Conservation (phyloP, 2,113 vertebrate species). For the Megaleporinus macrocephalus region DNA sequence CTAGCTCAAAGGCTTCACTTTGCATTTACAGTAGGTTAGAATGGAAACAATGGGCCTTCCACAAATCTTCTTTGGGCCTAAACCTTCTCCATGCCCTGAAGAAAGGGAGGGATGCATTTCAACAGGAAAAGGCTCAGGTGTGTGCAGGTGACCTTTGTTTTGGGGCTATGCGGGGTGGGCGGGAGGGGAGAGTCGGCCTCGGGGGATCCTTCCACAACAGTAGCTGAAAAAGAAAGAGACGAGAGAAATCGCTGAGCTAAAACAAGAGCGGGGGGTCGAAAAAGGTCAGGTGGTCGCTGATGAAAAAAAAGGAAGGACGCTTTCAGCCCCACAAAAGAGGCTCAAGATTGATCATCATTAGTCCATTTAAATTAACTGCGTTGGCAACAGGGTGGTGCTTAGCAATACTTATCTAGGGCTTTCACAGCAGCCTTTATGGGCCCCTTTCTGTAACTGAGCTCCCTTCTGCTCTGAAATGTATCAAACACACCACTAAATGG, state of each 20-base stretch:
- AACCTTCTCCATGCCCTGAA: conserved; percentile 40
- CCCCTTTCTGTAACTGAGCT: conserved; percentile 62
- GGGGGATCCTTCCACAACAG: conserved; percentile 55
- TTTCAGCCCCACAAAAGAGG: conserved; percentile 60
- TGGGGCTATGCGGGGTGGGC: conserved; percentile 34
- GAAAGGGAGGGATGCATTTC: conserved; percentile 47
- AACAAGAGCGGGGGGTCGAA: conserved; percentile 63
- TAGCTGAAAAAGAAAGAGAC: conserved; percentile 57
- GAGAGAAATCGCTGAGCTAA: conserved; percentile 62
- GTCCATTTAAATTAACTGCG: conserved; percentile 54
- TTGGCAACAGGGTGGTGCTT: conserved; percentile 50
- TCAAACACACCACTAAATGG: conserved; percentile 73
- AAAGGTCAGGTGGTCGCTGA: conserved; percentile 62
- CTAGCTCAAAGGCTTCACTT: neutral
- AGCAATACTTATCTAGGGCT: conserved; percentile 55
- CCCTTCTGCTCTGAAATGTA: conserved; percentile 63
- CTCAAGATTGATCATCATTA: conserved; percentile 66
- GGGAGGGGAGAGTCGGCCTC: conserved; percentile 35
- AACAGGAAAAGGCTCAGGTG: conserved; percentile 78
- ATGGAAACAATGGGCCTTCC: conserved; percentile 64
- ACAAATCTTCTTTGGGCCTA: conserved; percentile 50
- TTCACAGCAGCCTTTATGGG: conserved; percentile 56
- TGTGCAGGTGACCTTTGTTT: conserved; percentile 71
- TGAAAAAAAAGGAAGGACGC: conserved; percentile 56
- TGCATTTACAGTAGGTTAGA: conserved; percentile 20